Evolutionary conservation across 2,888 invertebrate species (phyloP).

Genomic region (Stramonita haemastoma): DNA sequence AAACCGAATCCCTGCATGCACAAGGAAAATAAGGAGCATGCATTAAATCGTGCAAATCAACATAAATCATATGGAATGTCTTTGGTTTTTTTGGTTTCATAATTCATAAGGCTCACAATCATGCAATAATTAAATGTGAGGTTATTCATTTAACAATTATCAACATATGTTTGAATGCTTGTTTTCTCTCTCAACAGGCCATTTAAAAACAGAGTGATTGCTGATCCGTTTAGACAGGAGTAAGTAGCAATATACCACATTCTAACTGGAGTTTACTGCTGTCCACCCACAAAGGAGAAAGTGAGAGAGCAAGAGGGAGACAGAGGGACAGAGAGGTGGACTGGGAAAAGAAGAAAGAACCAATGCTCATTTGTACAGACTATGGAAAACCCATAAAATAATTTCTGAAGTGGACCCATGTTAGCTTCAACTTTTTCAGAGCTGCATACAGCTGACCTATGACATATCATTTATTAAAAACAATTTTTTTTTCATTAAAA

Average conservation of each 20-base stretch:
- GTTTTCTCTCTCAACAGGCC: not conserved
- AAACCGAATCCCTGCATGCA: conserved; percentile 99
- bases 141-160: not conserved
- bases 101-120: conserved; percentile 40
- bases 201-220: not conserved
- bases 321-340: no score
- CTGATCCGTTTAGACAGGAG: not conserved
- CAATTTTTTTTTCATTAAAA: no score
- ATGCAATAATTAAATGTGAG: conserved; percentile 35
- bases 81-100: conserved; percentile 41
- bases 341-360: no score
- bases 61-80: conserved; percentile 61
- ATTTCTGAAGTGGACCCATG: no score
- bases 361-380: no score
- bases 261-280: not conserved
- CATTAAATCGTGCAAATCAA: conserved; percentile 73
- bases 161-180: not conserved
- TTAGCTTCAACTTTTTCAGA: no score
- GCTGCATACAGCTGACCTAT: no score
- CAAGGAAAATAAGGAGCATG: conserved; percentile 80
- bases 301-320: not conserved
- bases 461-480: no score
- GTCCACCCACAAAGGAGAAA: not conserved
- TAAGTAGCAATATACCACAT: not conserved
- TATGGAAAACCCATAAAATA: no score